These are phyloP conservation scores for Cheirogaleus major DNA, from an alignment of 2,797 vertebrate genomes.

Conservation along the genomic window DNA sequence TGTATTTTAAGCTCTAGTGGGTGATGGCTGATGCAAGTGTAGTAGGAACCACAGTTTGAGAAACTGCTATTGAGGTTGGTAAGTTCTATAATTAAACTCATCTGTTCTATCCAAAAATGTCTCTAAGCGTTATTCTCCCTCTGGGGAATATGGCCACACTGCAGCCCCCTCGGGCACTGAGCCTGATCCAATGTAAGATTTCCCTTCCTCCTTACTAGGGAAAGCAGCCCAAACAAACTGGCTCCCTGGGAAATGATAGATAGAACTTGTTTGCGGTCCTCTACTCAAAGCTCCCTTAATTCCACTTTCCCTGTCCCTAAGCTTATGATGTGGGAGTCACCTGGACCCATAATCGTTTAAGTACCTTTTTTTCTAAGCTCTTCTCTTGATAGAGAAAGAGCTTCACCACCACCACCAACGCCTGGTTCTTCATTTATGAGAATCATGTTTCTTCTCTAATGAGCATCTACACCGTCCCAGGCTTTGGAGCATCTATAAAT, in stretches of 20 bases:
- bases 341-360: neutral
- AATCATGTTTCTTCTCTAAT: neutral
- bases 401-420: neutral
- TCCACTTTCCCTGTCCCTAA: neutral
- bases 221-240: neutral
- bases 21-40: neutral
- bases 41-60: neutral
- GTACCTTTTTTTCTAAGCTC: neutral
- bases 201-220: neutral
- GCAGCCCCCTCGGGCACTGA: neutral
- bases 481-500: neutral
- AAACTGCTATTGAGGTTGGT: neutral
- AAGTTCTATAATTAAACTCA: neutral
- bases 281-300: neutral
- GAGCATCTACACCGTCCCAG: neutral
- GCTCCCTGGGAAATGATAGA: neutral
- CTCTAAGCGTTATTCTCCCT: neutral
- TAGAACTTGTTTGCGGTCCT: neutral
- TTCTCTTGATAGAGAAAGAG: neutral
- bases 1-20: neutral
- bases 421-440: neutral
- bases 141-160: neutral
- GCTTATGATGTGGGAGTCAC: neutral
- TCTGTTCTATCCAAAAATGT: neutral
- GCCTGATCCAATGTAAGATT: neutral